Base-by-base conservation (phyloP, 1,140 invertebrate genomes). In the Sarcophaga bullata region DNA sequence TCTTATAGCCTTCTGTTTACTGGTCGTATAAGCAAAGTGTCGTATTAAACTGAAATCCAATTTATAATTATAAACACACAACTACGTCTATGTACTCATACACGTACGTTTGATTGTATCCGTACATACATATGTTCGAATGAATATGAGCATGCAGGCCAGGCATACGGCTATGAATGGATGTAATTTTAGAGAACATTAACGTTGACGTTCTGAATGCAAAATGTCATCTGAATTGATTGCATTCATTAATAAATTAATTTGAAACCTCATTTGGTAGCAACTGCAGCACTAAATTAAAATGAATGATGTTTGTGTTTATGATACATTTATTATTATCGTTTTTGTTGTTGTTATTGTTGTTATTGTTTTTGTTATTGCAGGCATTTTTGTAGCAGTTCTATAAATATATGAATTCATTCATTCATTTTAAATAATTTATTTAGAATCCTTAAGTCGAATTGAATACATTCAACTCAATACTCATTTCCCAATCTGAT, bases 201-300 rank as follows among this genome's bases (percentile, higher is more conserved):
- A 78, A 78, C 75, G 75, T 78, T 78, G 50, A 78, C 75, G 75
- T 78, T 78, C 75, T 50, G 50, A 78, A 78, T 78, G 75, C 75
- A 78, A 78, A 78, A 78, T 78, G 75, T 78, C 75, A 78, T 78
- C 8, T 78, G 75, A 78, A 78, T 78, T 78, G 75, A 78, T 78
- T 78, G 75, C 75, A 78, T 78, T 78, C 50, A 78, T 78, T 78
- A 78, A 78, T 78, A 78, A 78, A 78, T 78, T 78, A 78, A 78
- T 78, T 78, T 78, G 49, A 78, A 78, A 78, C 75, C 75, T 78
- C 75, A 78, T 78, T 78, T 50, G 50, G 49, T 50, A 78, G 75
- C 19, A 76, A 47, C n/a, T 76, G 73, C 73, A 52, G n/a, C 48
- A 50, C 48, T 78, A 25, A 50, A 50, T 76, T n/a, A 50, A 50